Evolutionary conservation across 2,113 vertebrate species (phyloP), one percentile per base, ranked within the genome.

Genomic region (Poeciliopsis occidentalis): DNA sequence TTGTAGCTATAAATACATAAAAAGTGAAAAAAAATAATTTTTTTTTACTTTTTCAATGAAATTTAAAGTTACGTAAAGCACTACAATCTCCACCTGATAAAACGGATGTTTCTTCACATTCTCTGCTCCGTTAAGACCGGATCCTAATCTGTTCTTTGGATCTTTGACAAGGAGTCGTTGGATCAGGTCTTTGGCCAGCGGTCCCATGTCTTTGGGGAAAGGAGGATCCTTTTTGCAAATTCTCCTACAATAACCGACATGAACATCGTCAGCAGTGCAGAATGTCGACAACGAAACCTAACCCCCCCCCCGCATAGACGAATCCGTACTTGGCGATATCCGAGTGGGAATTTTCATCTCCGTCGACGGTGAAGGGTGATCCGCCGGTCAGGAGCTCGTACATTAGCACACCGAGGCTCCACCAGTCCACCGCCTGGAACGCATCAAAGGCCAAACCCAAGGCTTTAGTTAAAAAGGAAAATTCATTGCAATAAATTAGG

Each of bases 371-470:
- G 91, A 99, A 99, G 69, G 98, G 98, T 10, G 98, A 99, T 2
- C 97, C 98, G 84, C 98, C 98, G 5, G 97, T 99, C 89, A 99
- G 79, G 60, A 99, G 94, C 84, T 99, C 98, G 72, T 99, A 99
- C 96, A 98, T 98, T 72, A 99, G 90, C 73, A 99, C 98, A 34
- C 98, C 98, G 62, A 99, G 93, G 89, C 98, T 99, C 98, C 98
- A 99, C 98, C 98, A 99, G 92, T 99, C 98, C 90, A 99, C 98
- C 37, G 97, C 97, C 98, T 99, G 88, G 27, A 91, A 81, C 1
- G 61, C n/a, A 74, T 8, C 11, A 77, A 63, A 69, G 74, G 51
- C 63, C 34, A 44, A 15, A 72, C 17, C 39, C 61, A 73, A 0
- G 1, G 74, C 37, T 67, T 68, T 47, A 70, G 12, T 24, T 57